A percentile compares a stretch with the other conserved stretches of the same genome.
Evolutionary conservation across 2,888 invertebrate species (phyloP).

Genomic region (Halictus ligatus): DNA sequence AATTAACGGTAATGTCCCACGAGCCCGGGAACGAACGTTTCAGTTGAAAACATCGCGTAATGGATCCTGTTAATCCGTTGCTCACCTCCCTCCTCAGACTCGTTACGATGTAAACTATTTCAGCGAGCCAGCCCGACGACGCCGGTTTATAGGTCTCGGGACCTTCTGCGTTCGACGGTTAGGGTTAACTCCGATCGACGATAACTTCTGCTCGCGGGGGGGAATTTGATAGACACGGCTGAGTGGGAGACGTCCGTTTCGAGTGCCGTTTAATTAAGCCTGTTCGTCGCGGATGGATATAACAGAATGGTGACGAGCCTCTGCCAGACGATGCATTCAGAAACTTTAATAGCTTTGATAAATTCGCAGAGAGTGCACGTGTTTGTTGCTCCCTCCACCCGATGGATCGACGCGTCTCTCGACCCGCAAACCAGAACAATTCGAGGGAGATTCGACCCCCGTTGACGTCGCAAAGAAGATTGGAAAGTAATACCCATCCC

Average conservation of each 20-base stretch:
- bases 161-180: background rate
- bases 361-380: background rate
- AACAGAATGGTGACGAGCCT: background rate
- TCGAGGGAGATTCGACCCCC: background rate
- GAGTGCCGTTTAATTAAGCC: slow-evolving; percentile 4
- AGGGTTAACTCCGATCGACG: slow-evolving; percentile 15
- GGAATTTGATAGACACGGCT: background rate
- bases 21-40: slow-evolving; percentile 20
- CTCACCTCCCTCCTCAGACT: background rate
- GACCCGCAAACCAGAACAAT: background rate
- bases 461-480: background rate
- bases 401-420: background rate
- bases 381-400: background rate
- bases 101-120: slow-evolving; percentile 42
- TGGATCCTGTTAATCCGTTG: slow-evolving; percentile 42
- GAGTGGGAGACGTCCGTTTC: slow-evolving; percentile 5
- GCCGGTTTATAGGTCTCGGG: slow-evolving; percentile 14
- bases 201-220: background rate
- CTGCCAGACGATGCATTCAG: background rate
- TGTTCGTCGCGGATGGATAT: background rate
- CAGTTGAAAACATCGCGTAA: slow-evolving; percentile 42
- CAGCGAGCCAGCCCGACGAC: background rate
- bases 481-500: background rate
- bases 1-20: slow-evolving; percentile 52
- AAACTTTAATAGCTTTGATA: slow-evolving; percentile 3